Percentiles rank a stretch among this genome's conserved stretches.
Evolutionary conservation across 1,140 invertebrate species (phyloP).

Genomic region (Apocrypta bakeri): DNA sequence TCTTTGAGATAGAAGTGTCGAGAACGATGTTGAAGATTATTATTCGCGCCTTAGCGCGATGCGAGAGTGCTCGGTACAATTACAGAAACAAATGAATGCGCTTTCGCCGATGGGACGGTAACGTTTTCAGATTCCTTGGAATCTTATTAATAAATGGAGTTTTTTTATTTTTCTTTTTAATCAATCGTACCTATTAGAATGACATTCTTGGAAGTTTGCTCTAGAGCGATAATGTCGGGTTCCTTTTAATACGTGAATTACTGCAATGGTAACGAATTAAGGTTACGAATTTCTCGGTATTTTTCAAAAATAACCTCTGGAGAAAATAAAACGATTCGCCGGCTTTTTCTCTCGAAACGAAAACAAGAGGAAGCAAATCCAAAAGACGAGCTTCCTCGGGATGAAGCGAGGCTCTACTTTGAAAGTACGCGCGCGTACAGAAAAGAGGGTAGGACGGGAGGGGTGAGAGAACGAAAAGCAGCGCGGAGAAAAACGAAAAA

Average conservation of each 20-base stretch:
- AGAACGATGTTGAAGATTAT: neutral
- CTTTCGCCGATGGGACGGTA: neutral
- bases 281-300: neutral
- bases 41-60: neutral
- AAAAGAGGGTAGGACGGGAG: no score
- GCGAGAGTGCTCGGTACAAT: neutral
- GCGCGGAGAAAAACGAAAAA: neutral
- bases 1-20: neutral
- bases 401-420: neutral
- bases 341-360: neutral
- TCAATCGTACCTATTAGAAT: no score
- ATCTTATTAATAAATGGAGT: no score
- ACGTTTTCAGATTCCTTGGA: slow-evolving; percentile 4
- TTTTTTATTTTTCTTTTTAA: no score
- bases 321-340: neutral
- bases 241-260: neutral
- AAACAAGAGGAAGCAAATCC: neutral
- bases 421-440: neutral
- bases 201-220: no score
- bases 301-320: neutral
- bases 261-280: neutral
- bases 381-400: neutral
- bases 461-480: no score
- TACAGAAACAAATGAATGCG: slow-evolving; percentile 6
- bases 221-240: no score